Conservation (phyloP, 2,113 vertebrate genomes). For the Boleophthalmus pectinirostris region DNA sequence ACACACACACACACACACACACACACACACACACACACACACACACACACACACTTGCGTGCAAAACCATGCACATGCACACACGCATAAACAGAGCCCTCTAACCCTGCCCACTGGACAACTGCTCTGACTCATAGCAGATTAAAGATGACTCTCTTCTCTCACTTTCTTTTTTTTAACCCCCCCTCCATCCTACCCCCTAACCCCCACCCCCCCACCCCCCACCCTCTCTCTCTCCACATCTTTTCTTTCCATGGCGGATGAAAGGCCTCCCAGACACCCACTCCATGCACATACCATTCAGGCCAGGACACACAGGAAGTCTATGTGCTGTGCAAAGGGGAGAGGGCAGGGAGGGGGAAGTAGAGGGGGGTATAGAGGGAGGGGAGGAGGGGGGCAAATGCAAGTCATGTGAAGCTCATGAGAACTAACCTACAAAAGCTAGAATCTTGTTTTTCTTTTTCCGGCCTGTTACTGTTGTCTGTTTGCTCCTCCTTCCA, state of each 20-base stretch:
- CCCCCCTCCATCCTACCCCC: background rate
- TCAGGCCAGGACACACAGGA: slow-evolving; percentile 81
- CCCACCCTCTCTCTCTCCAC: slow-evolving; percentile 43
- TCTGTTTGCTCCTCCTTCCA: slow-evolving; percentile 15
- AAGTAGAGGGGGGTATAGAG: slow-evolving; percentile 5
- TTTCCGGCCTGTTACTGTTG: slow-evolving; percentile 18
- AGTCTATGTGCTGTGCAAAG: slow-evolving; percentile 73
- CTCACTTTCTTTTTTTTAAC: slow-evolving; percentile 45
- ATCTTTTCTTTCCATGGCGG: slow-evolving; percentile 73
- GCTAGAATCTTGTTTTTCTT: slow-evolving; percentile 58
- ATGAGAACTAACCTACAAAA: slow-evolving; percentile 74
- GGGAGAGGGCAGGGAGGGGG: slow-evolving; percentile 10
- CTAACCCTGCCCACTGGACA: slow-evolving; percentile 67
- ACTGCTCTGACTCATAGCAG: slow-evolving; percentile 77
- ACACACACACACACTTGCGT: too few species aligned
- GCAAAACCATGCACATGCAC: background rate
- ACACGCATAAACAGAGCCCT: slow-evolving; percentile 47
- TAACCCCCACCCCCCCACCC: slow-evolving; percentile 8
- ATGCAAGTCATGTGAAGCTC: slow-evolving; percentile 79
- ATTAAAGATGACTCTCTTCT: slow-evolving; percentile 78
- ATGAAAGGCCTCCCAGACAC: slow-evolving; percentile 81
- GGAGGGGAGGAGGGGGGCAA: slow-evolving; percentile 38
- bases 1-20: slow-evolving; percentile 44
- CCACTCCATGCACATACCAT: slow-evolving; percentile 81
- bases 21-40: slow-evolving; percentile 29